phyloP scores from a whole-genome alignment of 1,140 invertebrate species.

The Contarinia nasturtii region DNA sequence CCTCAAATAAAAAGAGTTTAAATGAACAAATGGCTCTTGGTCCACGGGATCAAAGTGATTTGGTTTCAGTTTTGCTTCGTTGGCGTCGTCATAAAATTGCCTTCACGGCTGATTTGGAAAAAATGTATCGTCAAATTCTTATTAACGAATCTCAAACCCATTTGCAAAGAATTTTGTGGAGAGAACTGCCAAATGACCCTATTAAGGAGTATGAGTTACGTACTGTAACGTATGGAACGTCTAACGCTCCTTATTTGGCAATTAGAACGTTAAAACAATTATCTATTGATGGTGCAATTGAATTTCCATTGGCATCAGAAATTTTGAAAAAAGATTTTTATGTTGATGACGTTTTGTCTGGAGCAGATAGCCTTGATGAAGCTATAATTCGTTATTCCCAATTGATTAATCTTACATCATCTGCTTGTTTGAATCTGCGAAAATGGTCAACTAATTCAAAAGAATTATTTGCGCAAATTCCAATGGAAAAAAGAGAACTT shows the following conservation, averaged over 20 bases:
- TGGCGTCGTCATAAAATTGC: background rate
- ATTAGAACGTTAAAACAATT: constrained; percentile 19
- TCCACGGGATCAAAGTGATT: background rate
- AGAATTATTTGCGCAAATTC: background rate
- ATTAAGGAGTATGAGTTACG: constrained; percentile 9
- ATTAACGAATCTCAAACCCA: constrained; percentile 7
- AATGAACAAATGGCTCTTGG: background rate
- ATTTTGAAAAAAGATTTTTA: constrained; percentile 16
- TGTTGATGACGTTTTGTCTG: constrained; percentile 25
- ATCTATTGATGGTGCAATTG: constrained; percentile 9
- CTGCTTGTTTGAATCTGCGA: constrained; percentile 8
- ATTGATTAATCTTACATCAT: constrained; percentile 6
- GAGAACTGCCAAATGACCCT: constrained; percentile 4
- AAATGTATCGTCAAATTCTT: constrained; percentile 14
- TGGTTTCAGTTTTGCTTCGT: background rate
- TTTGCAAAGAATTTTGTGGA: constrained; percentile 11
- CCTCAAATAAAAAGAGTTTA: background rate
- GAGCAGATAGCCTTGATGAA: constrained; percentile 9
- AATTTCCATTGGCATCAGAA: constrained; percentile 7
- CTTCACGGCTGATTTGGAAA: constrained; percentile 4
- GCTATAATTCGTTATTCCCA: constrained; percentile 5
- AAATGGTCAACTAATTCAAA: constrained; percentile 13
- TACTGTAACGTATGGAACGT: constrained; percentile 18
- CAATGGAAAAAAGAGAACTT: background rate
- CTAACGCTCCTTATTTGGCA: constrained; percentile 16